Base-by-base conservation (phyloP, 2,888 invertebrate genomes). In the Sceliomorpha sp. region DNA sequence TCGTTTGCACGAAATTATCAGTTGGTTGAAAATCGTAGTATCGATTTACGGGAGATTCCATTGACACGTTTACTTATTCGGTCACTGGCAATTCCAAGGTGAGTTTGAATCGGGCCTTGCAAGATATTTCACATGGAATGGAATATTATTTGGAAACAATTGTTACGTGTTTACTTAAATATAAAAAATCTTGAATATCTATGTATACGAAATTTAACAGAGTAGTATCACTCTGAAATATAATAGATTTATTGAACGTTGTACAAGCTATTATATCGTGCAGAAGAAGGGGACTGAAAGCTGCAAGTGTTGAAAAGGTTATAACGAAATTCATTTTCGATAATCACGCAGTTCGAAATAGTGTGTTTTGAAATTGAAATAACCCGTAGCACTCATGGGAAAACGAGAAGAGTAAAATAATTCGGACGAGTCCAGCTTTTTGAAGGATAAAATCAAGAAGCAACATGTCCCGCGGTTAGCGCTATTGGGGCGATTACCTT, bases 401-500 rank as follows among this genome's bases (percentile, higher is more conserved):
- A 44, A 45, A 45, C 45, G 27, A 32, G 34, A 50, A 51, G 24
- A 26, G 32, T n/a, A n/a, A 67, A 60, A 42, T 67, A 51, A 47
- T 24, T 45, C 26, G 45, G 14, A 15, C 37, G 47, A 36, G 31
- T 55, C 37, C 31, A 14, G 31, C 24, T 40, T 24, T 27, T 24
- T 27, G 44, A 40, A 39, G 47, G 15, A 58, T 48, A 60, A 58
- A 63, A 47, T 68, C 45, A 40, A 55, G 62, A 37, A 59, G 44
- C 69, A 51, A 45, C 53, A 47, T 40, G 56, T 55, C 60, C 67
- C 70, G 56, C 64, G 67, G 73, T 60, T 70, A 73, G 64, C 55
- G 64, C 76, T 74, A 78, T 78, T 74, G 60, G 58, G 64, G 73
- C 74, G 79, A 80, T 79, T 81, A 72, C 70, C 76, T 74, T 72